Base-by-base conservation (phyloP, 1,140 invertebrate genomes). In the Brachionus sp. region DNA sequence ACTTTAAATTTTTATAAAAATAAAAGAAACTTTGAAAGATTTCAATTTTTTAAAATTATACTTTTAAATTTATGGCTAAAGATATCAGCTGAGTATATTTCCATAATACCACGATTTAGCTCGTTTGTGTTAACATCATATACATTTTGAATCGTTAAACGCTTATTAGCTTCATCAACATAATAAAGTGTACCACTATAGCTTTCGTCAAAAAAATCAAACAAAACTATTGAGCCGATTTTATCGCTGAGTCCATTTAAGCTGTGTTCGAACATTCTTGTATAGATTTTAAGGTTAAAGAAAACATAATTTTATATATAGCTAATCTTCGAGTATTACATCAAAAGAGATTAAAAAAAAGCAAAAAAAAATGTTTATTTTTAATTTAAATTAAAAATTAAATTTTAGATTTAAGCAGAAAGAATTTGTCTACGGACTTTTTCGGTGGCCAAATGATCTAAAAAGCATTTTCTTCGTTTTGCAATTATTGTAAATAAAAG, bases 381-480 rank as follows among this genome's bases (percentile, higher is more conserved):
- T 70, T 29, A 37, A 16, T 53, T 16, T 66, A 66, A 66, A 66
- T 66, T 66, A 66, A 35, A 66, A 66, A 35, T 33, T 33, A 3
- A 33, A 66, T 33, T 66, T 12, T 13, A 5, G 16, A 42, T 25
- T 75, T 75, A 80, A 13, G 33, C 77, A 57, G 77, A 80, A 7
- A 80, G 33, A 62, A 80, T 62, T 66, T 80, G 77, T 57, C 25
- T 57, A n/a, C 77, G 53, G 16, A 62, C 77, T 62, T 53, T 39
- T 66, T 80, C 77, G 19, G 77, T 66, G 0, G 77, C 77, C 29
- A 80, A 37, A 62, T 33, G 33, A 44, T 80, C 62, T 13, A 80
- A 37, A 37, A 62, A 80, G 23, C 50, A 3, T 64, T 80, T 80
- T 37, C 77, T 16, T 13, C 50, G 19, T 25, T 39, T 80, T 12